Conservation (phyloP, 2,888 invertebrate genomes). For the Ferdinandea cuprea region DNA sequence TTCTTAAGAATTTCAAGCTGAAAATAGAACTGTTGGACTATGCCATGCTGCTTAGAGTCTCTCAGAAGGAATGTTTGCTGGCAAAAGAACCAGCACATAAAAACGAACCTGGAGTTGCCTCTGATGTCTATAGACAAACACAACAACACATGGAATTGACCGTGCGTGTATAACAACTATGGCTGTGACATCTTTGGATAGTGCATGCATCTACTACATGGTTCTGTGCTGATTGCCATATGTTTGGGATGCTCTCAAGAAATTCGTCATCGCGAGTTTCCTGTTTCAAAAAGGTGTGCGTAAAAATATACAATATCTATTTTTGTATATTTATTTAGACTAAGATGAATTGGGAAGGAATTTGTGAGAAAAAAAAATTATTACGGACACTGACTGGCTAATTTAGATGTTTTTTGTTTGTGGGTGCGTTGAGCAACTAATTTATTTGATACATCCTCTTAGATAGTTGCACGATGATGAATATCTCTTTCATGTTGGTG, state of each 20-base stretch:
- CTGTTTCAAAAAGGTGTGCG: conserved; percentile 53
- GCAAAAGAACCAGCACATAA: conserved; percentile 20
- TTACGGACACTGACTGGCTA: conserved; percentile 41
- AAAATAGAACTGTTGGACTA: conserved; percentile 68
- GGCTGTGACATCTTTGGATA: conserved; percentile 23
- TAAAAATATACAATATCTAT: conserved; percentile 40
- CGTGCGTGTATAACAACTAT: conserved; percentile 37
- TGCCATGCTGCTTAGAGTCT: conserved; percentile 37
- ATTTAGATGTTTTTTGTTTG: conserved; percentile 48
- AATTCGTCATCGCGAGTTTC: conserved; percentile 60
- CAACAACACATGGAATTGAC: conserved; percentile 48
- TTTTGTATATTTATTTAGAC: conserved; percentile 26
- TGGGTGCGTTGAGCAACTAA: conserved; percentile 44
- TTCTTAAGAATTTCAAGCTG: conserved; percentile 52
- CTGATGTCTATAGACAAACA: conserved; percentile 3
- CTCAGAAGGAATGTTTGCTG: conserved; percentile 44
- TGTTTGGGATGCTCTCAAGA: conserved; percentile 29
- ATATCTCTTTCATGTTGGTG: conserved; percentile 54
- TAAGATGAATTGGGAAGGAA: conserved; percentile 47
- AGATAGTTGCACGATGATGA: conserved; percentile 34
- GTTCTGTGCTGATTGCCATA: conserved; percentile 42
- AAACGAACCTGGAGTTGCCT: conserved; percentile 24
- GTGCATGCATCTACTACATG: neutral
- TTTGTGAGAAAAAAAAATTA: conserved; percentile 9
- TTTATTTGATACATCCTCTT: conserved; percentile 47